Base-by-base conservation (phyloP, 2,797 vertebrate genomes). In the Molossus molossus region DNA sequence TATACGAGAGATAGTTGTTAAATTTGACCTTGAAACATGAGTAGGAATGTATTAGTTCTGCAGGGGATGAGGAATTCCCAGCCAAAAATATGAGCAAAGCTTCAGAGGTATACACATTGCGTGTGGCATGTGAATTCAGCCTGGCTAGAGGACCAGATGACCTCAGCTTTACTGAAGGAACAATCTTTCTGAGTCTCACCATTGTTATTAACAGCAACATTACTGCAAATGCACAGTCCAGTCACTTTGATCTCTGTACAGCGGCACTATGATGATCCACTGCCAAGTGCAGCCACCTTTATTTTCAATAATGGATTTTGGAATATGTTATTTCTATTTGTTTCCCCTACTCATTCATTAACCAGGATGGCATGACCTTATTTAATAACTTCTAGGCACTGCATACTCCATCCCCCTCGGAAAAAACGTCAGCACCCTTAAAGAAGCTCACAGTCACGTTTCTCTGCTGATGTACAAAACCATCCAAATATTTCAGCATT, bases 11-110 rank as follows among this genome's bases (percentile, higher is more conserved):
- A 55, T 20, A 12, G 6, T 4, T 65, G 13, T 60, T 23, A 9
- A 94, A 60, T 85, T 86, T 92, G 85, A 75, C 72, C 79, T 94
- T 90, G 77, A 79, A 75, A 92, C 55, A 87, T 83, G 8, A 64
- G 45, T 29, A 92, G 13, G 13, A 91, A 64, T 81, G 25, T 77
- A 25, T 10, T 55, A 65, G 4, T 60, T 69, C n/a, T 79, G 25
- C 7, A 87, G 14, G 1, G 25, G 45, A 40, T 75, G 27, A 20
- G 13, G 13, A 48, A 84, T 45, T 80, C 33, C 21, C 67, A 85
- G 58, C 6, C 60, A 65, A 91, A 57, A 40, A 86, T 80, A 89
- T 50, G 33, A 91, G 13, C 8, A 83, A 48, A 21, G 9, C 20
- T 81, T 67, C 25, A 29, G 25, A 90, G 17, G 12, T 85, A 21